Base-by-base conservation (phyloP, 1,140 invertebrate genomes). In the Euura lappo region DNA sequence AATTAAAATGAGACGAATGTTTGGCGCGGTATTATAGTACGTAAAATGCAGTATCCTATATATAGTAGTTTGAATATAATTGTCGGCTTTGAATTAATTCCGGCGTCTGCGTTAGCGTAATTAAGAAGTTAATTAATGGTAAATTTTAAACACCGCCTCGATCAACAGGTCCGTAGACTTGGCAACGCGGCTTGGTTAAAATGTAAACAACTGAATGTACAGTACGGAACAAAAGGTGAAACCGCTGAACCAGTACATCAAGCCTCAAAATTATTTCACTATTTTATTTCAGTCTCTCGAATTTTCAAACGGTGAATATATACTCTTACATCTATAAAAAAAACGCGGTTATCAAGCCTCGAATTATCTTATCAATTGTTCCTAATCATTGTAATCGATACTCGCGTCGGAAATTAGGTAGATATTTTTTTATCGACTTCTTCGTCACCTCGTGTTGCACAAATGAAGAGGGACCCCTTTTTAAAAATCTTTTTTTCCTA, bases 141-240 rank as follows among this genome's bases (percentile, higher is more conserved):
- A 60, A 11, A 74, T 65, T 44, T 67, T 66, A 69, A 71, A 71
- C 67, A 75, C 71, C 28, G 71, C 72, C 28, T 71, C 47, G 74
- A 77, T 80, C 83, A 86, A 87, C 84, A 85, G 84, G 83, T 86
- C 77, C 71, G 72, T 77, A 80, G 78, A 84, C 81, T 84, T 85
- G 86, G 86, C 85, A 87, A 87, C 86, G 76, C 75, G 75, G 85
- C 82, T 79, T 80, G 77, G 82, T 83, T 85, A 81, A 85, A 86
- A 86, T 86, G 85, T 87, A 87, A 87, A 87, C 86, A 87, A 85
- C 85, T 81, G 77, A 78, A 79, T 79, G 74, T 76, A 60, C 51
- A 60, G 51, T 60, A 11, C 4, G 51, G 10, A n/a, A 60, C 51
- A 60, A 60, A 60, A 60, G 10, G 3, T n/a, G 51, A 60, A 60